A percentile compares a stretch with the other conserved stretches of the same genome.
Evolutionary conservation across 2,888 invertebrate species (phyloP).

Genomic region (Leptodirus hochenwartii): DNA sequence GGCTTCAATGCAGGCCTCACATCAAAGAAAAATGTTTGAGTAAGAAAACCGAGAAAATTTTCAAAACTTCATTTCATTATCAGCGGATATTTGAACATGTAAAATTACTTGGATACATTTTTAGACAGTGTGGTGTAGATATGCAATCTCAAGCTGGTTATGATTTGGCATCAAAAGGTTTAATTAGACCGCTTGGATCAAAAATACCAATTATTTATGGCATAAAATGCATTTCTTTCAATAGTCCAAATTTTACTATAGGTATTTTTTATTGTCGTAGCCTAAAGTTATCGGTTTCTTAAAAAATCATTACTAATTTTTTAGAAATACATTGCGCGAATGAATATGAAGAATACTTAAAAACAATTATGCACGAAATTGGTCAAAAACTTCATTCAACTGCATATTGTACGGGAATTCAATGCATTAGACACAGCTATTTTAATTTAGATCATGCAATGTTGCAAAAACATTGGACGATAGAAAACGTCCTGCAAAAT

Average conservation of each 20-base stretch:
- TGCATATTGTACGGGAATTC: constrained; percentile 63
- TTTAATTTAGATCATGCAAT: constrained; percentile 62
- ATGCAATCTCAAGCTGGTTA: constrained; percentile 78
- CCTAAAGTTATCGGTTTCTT: neutral
- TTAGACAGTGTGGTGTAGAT: constrained; percentile 57
- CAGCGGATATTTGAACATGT: neutral
- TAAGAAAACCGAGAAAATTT: constrained; percentile 29
- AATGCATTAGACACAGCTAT: constrained; percentile 67
- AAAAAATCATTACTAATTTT: constrained; percentile 13
- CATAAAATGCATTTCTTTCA: constrained; percentile 66
- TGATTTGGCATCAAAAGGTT: constrained; percentile 68
- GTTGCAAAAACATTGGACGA: constrained; percentile 63
- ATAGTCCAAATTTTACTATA: constrained; percentile 68
- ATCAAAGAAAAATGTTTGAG: constrained; percentile 76
- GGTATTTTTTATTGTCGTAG: constrained; percentile 30
- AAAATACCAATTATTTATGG: constrained; percentile 68
- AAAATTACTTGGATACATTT: constrained; percentile 13
- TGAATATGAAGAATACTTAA: constrained; percentile 63
- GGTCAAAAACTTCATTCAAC: constrained; percentile 60
- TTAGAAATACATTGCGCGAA: constrained; percentile 76
- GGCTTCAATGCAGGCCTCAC: constrained; percentile 64
- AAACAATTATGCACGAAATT: constrained; percentile 62
- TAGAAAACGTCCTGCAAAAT: constrained; percentile 48
- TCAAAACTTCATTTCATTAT: neutral
- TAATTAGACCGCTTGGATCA: constrained; percentile 51